These are phyloP conservation scores for Macheiramphus alcinus DNA, from an alignment of 2,113 vertebrate genomes.

Conservation along the genomic window DNA sequence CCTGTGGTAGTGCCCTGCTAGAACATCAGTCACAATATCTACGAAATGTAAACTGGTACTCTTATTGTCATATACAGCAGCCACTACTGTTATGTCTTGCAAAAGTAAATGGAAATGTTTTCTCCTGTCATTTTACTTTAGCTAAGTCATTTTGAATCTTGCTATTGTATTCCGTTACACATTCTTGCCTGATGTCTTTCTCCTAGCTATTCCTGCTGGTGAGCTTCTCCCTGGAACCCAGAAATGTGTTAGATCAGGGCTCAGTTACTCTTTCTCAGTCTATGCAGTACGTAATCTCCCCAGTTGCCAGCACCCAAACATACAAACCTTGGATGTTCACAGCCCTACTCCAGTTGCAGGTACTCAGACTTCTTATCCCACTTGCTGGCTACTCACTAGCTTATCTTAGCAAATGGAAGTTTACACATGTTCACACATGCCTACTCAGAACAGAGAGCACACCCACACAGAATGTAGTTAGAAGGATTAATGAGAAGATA, in stretches of 20 bases:
- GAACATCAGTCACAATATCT: background rate
- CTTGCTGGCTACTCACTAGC: background rate
- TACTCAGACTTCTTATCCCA: background rate
- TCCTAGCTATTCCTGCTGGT: background rate
- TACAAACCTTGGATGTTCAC: background rate
- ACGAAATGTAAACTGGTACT: background rate
- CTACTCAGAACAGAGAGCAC: background rate
- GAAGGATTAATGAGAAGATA: background rate
- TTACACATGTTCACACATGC: background rate
- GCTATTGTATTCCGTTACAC: background rate
- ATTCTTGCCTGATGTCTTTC: background rate
- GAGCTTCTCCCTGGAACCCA: background rate
- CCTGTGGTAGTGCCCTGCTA: background rate
- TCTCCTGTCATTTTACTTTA: background rate
- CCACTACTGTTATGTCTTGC: background rate
- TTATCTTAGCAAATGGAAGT: background rate
- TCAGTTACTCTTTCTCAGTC: background rate
- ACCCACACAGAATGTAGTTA: background rate
- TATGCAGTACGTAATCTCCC: accelerated
- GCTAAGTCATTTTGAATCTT: background rate
- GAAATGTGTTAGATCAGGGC: background rate
- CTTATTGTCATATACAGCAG: background rate
- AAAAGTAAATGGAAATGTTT: background rate
- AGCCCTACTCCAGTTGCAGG: background rate
- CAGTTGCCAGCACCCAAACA: no score